These are phyloP conservation scores for Saccostrea echinata DNA, from an alignment of 1,140 invertebrate genomes.

Conservation along the genomic window DNA sequence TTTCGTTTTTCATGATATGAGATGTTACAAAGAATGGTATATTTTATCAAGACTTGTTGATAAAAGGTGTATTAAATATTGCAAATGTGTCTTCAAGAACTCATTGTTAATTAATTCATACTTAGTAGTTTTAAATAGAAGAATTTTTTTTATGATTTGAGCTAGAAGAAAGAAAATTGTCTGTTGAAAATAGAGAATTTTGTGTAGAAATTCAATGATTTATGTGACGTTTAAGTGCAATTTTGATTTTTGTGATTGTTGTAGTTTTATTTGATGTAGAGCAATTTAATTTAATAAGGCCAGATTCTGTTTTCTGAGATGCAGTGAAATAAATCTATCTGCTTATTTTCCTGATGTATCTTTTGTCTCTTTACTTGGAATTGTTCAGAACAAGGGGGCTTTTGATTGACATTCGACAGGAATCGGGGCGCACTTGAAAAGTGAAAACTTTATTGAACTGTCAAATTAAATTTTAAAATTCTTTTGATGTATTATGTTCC, in stretches of 20 bases:
- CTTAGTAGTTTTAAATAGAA: not conserved
- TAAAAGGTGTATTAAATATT: not conserved
- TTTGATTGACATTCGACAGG: no score
- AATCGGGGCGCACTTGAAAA: no score
- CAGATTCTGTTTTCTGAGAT: not conserved
- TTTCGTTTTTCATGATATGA: not conserved
- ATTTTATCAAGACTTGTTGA: not conserved
- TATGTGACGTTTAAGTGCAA: not conserved
- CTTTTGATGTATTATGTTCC: no score
- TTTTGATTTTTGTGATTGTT: slow-evolving; percentile 31
- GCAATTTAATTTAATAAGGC: not conserved
- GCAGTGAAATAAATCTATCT: slow-evolving; percentile 10
- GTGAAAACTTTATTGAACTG: no score
- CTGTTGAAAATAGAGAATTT: not conserved
- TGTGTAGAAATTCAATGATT: not conserved
- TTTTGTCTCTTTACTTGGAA: no score
- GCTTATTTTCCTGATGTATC: not conserved
- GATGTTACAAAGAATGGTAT: not conserved
- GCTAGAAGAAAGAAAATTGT: not conserved
- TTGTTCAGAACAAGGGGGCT: no score
- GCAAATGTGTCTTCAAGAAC: no score
- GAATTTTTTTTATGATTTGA: not conserved
- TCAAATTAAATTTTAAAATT: no score
- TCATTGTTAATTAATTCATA: not conserved
- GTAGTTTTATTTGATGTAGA: not conserved